These are phyloP conservation scores for Gryllus longicercus DNA, from an alignment of 2,888 invertebrate species.

Conservation along the genomic window DNA sequence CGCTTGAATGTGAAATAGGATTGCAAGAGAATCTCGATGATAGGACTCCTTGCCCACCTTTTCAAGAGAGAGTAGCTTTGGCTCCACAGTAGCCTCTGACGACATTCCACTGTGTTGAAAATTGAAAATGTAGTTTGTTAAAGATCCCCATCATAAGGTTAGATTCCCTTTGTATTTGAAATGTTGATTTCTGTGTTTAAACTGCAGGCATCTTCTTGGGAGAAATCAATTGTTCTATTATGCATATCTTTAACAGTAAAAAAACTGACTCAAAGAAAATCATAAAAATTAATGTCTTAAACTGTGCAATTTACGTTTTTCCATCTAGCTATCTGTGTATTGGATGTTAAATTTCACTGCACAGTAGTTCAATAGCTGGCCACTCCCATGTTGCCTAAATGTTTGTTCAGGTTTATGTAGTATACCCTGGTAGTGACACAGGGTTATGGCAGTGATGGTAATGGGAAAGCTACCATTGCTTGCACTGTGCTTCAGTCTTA, in stretches of 20 bases:
- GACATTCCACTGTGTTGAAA: not conserved
- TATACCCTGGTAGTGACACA: not conserved
- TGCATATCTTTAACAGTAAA: too few species aligned
- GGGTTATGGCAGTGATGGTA: not conserved
- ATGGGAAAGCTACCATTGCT: not conserved
- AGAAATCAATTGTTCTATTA: too few species aligned
- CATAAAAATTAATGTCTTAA: not conserved
- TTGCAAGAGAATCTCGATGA: not conserved
- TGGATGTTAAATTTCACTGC: not conserved
- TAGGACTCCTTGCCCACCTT: not conserved
- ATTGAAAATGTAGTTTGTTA: not conserved
- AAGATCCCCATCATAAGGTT: not conserved
- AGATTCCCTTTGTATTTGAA: not conserved
- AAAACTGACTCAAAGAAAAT: not conserved
- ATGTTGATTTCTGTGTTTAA: not conserved
- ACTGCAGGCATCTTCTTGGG: too few species aligned
- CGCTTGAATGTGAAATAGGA: not conserved
- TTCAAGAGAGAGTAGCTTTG: not conserved
- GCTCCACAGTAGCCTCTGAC: not conserved
- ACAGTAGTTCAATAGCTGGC: not conserved
- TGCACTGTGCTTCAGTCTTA: not conserved
- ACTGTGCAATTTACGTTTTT: not conserved
- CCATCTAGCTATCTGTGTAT: constrained; percentile 1
- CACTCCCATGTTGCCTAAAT: not conserved
- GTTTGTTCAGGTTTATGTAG: not conserved